Conservation (phyloP, 2,888 invertebrate species). For the Agrotis ipsilon region DNA sequence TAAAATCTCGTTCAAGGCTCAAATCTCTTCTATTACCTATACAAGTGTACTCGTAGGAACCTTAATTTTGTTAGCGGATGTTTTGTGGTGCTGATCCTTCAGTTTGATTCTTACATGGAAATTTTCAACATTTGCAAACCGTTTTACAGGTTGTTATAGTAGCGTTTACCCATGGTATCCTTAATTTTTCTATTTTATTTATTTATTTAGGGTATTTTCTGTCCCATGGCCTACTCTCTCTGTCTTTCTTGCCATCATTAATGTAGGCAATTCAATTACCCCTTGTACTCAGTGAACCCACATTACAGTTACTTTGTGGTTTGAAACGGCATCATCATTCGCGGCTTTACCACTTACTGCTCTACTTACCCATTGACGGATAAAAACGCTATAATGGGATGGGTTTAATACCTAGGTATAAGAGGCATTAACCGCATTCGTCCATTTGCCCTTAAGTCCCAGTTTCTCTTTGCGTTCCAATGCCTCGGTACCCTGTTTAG, state of each 20-base stretch:
- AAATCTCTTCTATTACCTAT: too few species aligned
- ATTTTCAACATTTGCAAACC: too few species aligned
- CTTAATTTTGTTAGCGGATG: too few species aligned
- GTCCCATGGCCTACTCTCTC: slow-evolving; percentile 4
- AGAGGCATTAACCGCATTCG: slow-evolving; percentile 14
- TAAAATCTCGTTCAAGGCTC: too few species aligned
- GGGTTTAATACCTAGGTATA: slow-evolving; percentile 25
- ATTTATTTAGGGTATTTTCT: background rate
- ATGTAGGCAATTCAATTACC: slow-evolving; percentile 30
- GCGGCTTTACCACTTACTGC: slow-evolving; percentile 57
- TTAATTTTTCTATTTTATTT: background rate
- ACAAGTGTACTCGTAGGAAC: background rate
- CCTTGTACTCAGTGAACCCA: slow-evolving; percentile 29
- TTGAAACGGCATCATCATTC: slow-evolving; percentile 51
- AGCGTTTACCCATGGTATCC: too few species aligned
- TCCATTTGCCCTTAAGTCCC: background rate
- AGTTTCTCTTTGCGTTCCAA: too few species aligned
- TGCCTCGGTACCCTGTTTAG: too few species aligned
- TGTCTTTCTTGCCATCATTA: background rate
- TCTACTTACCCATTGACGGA: slow-evolving; percentile 52
- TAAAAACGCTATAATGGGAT: slow-evolving; percentile 46
- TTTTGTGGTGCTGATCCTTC: background rate
- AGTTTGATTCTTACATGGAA: background rate
- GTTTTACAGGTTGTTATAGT: too few species aligned
- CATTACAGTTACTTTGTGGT: slow-evolving; percentile 58